Evolutionary conservation across 64 coral and sea anemone species (phyloP), one percentile per base, ranked within the genome.

Genomic region (Astreopora myriophthalma): DNA sequence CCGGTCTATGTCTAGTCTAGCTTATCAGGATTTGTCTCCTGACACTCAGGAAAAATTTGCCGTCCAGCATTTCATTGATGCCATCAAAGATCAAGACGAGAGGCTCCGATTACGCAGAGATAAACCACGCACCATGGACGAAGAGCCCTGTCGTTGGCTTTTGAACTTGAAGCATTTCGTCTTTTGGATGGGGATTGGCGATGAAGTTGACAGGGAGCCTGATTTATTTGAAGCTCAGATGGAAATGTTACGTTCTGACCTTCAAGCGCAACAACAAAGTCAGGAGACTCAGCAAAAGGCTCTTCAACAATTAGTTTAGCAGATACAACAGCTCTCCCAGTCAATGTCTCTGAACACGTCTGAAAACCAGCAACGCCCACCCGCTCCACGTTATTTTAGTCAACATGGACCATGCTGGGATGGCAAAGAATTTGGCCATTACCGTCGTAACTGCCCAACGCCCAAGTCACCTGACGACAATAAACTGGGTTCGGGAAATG

Each of bases 41-140:
- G 38, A 52, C 30, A 51, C 30, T 19, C 85, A 88, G 48, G 86
- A 94, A 70, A 49, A 81, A 66, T 92, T 86, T 86, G 69, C 80
- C 35, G 71, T 92, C 27, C 90, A 86, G 26, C 81, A 86, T 55
- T 80, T 90, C 22, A 77, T 90, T 25, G 58, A 87, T 31, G 80
- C 83, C n/a, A 67, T 86, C 13, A 68, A 8, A 9, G 73, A 87
- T 22, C 73, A 28, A 46, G 81, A 93, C 9, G 72, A 93, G 30
- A 84, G 81, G 35, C n/a, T 86, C 2, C 1, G 84, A 63, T 32
- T 78, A 24, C 17, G 60, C 8, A 40, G 88, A 51, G 75, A 90
- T 22, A 80, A 80, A 90, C 75, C 88, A 28, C 12, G 3, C 30
- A 90, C 34, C 62, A 11, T 80, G 9, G 76, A 83, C 5, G 57